Conservation (phyloP, 2,888 invertebrate genomes). For the Dioctria linearis region DNA sequence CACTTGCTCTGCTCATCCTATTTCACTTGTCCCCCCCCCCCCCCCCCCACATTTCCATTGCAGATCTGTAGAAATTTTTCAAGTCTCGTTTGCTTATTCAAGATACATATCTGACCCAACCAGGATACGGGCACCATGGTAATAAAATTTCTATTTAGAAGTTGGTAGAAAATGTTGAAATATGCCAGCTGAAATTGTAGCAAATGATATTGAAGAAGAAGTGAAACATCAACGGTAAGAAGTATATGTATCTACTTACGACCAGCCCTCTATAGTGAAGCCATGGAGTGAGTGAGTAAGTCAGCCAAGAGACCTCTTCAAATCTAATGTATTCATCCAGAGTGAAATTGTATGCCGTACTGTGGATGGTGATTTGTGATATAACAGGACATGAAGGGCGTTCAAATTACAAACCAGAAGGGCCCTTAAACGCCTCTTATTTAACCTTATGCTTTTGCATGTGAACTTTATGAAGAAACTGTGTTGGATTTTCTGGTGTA, state of each 20-base stretch:
- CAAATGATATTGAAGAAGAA: constrained; percentile 28
- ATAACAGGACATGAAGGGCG: neutral
- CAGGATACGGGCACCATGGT: neutral
- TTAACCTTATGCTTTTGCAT: neutral
- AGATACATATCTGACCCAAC: neutral
- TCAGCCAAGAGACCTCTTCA: neutral
- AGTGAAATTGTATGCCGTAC: neutral
- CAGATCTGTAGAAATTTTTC: too few species aligned
- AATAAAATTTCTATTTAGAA: constrained; percentile 33
- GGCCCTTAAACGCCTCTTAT: neutral
- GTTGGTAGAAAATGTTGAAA: constrained; percentile 3
- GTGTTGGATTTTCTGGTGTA: neutral
- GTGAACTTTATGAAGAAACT: neutral
- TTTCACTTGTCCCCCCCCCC: neutral
- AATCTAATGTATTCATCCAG: neutral
- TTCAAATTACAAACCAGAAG: neutral
- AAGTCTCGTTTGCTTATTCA: neutral
- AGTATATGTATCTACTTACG: neutral
- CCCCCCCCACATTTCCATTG: neutral
- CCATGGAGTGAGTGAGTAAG: neutral
- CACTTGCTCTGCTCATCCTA: neutral
- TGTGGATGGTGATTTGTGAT: constrained; percentile 1
- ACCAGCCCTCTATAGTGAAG: neutral
- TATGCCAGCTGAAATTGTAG: constrained; percentile 7
- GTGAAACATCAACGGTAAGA: neutral